A percentile compares a stretch with the other conserved stretches of the same genome.
Conservation (phyloP, 1,140 invertebrate species). For the Halictus rubicundus region DNA sequence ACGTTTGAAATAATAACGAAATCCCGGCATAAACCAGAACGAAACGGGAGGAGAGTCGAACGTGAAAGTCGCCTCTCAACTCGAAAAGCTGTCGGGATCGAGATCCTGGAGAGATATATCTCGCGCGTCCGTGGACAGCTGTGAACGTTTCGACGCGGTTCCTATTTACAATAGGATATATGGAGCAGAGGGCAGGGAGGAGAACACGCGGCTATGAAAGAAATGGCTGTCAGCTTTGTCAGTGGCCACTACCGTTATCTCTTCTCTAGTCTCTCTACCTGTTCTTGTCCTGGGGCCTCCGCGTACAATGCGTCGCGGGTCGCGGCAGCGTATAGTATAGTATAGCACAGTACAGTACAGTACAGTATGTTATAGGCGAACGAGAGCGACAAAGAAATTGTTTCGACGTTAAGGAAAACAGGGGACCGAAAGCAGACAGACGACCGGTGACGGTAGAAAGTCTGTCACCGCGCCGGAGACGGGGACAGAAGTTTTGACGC, state of each 20-base stretch:
- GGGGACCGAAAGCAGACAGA: background rate
- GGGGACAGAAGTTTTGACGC: slow-evolving; percentile 26
- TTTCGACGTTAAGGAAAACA: slow-evolving; percentile 36
- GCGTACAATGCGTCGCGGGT: background rate
- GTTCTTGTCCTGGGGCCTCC: slow-evolving; percentile 25
- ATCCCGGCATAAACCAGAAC: slow-evolving; percentile 4
- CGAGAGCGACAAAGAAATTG: slow-evolving; percentile 20
- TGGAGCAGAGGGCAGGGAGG: background rate
- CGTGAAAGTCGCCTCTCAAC: background rate
- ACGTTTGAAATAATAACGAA: slow-evolving; percentile 19
- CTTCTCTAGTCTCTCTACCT: slow-evolving; percentile 53
- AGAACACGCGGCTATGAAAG: slow-evolving; percentile 37
- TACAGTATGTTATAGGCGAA: no score
- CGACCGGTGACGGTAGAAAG: background rate
- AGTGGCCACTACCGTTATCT: slow-evolving; percentile 60
- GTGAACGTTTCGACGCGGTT: slow-evolving; percentile 20
- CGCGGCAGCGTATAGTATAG: no score
- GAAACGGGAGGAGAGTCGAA: background rate
- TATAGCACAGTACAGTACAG: no score
- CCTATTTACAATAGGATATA: slow-evolving; percentile 45
- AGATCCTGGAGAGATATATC: background rate
- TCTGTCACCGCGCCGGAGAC: slow-evolving; percentile 2
- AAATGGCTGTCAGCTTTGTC: slow-evolving; percentile 60
- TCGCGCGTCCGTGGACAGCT: slow-evolving; percentile 1
- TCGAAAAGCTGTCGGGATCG: background rate